Evolutionary conservation across 2,888 invertebrate species (phyloP), one percentile per base, ranked within the genome.

Genomic region (Litoditis marina): DNA sequence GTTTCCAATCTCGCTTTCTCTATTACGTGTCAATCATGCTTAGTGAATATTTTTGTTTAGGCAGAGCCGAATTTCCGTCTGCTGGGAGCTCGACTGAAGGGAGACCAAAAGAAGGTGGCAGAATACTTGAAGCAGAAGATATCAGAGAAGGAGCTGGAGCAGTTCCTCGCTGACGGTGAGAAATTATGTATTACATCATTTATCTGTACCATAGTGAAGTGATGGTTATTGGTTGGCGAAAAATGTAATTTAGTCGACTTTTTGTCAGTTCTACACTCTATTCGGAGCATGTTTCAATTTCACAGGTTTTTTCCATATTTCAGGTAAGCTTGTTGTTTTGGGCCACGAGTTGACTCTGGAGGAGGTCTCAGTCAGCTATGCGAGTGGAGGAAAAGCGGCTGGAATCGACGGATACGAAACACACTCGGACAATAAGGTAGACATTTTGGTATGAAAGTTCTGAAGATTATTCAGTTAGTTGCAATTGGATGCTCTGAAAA

Each of bases 11-110:
- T n/a, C n/a, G n/a, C n/a, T n/a, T n/a, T n/a, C n/a, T n/a, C n/a
- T n/a, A n/a, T n/a, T n/a, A n/a, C n/a, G n/a, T n/a, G n/a, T n/a
- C n/a, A n/a, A n/a, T n/a, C n/a, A n/a, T n/a, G n/a, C n/a, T n/a
- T n/a, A n/a, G n/a, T n/a, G n/a, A n/a, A n/a, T 46, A 19, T n/a
- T n/a, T n/a, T 36, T 52, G 39, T 58, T 44, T 46, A 71, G 68
- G 96, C 94, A 0, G 94, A 96, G 83, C 94, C 95, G 0, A 94
- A 99, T 85, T 92, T 93, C 84, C 94, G 92, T 85, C 86, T 89
- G 31, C 87, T 95, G 13, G 98, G 96, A 0, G 88, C 89, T 13
- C 88, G 93, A 65, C 86, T 95, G 44, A 94, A 94, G 84, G 89
- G 90, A 2, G 91, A 91, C 77, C 92, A 94, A 77, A 95, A 95